Evolutionary conservation across 2,888 invertebrate species (phyloP), one percentile per base, ranked within the genome.

Genomic region (Acronicta leporina): DNA sequence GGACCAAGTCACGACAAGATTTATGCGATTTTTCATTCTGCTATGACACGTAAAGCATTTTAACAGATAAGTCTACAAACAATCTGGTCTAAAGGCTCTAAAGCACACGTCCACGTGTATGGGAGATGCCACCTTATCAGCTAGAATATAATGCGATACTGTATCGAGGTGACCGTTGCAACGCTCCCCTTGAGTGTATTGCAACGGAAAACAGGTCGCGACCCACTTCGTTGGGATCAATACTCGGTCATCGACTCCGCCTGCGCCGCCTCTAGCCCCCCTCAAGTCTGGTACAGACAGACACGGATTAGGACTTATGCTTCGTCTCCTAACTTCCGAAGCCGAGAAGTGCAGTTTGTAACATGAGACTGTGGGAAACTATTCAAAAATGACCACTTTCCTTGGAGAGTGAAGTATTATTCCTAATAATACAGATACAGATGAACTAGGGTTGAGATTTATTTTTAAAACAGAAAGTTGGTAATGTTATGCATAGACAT

Each of bases 181-280:
- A 75, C 76, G 77, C 79, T 80, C 76, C 83, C 80, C 74, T 68
- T 70, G 84, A 74, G 83, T 83, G 84, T 85, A 88, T 86, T 94
- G 94, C 93, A 94, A 85, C 89, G 88, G 86, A 87, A 92, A 93
- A 85, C 90, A 79, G 93, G 93, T 90, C 92, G 87, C 87, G 92
- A 92, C 94, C 94, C 87, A 94, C 91, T 89, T 94, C 83, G 84
- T 76, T 80, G 77, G 88, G 92, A 94, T 94, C 94, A 91, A 94
- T 94, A 94, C 92, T 89, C 92, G 94, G 94, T 92, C 94, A 93
- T 91, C 93, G 93, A 92, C 93, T 90, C 82, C 82, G 82, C 86
- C 87, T 86, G 88, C 89, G 84, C 86, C 82, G 84, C 86, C 82
- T 83, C 80, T 77, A 77, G 73, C 79, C 83, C 82, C 20, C 85